A percentile compares a stretch with the other conserved stretches of the same genome.
phyloP scores from a whole-genome alignment of 2,888 invertebrate species.

The Gibbula magus region DNA sequence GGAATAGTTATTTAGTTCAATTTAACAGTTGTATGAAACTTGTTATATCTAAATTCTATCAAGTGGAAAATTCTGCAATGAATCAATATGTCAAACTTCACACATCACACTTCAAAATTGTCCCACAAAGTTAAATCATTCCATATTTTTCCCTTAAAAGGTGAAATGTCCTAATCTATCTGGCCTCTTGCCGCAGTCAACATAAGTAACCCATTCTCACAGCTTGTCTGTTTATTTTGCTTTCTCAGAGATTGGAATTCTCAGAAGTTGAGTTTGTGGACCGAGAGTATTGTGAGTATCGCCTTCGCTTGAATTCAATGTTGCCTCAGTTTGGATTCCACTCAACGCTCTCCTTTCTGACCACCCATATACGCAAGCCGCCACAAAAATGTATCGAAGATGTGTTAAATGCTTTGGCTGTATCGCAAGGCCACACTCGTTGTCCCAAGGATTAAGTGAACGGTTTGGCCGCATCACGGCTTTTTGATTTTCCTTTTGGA shows the following conservation, averaged over 20 bases:
- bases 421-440: neutral
- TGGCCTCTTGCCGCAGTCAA: neutral
- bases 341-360: neutral
- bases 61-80: too few relatives aligned
- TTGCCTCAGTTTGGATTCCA: neutral
- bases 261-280: neutral
- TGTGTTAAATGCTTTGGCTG: constrained; percentile 10
- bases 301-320: neutral
- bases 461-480: neutral
- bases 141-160: neutral
- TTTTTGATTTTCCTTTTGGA: constrained; percentile 16
- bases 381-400: neutral
- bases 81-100: too few relatives aligned
- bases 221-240: neutral
- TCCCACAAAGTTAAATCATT: too few relatives aligned
- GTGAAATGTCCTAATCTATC: neutral
- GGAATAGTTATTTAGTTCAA: too few relatives aligned
- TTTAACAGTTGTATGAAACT: too few relatives aligned
- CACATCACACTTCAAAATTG: too few relatives aligned
- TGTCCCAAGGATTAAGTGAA: neutral
- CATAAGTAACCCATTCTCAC: neutral
- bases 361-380: constrained; percentile 16
- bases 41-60: too few relatives aligned
- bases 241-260: neutral
- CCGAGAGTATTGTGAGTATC: neutral